Percentiles rank a stretch among this genome's conserved stretches.
Conservation (phyloP, 2,888 invertebrate species). For the Caenorhabditis panamensis region DNA sequence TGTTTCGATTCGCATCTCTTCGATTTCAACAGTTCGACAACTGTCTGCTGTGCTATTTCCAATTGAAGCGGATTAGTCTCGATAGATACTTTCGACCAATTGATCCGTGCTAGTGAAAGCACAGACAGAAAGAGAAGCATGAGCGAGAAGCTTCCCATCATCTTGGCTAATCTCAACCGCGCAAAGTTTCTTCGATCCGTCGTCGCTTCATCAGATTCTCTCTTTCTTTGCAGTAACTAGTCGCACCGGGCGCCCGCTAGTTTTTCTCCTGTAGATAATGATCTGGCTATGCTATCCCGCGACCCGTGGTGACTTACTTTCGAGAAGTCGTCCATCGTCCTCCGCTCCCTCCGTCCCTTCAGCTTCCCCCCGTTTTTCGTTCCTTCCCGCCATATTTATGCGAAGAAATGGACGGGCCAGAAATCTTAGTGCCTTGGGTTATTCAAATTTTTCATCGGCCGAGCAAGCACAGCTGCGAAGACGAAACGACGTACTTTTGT, state of each 20-base stretch:
- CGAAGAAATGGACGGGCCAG: slow-evolving; percentile 20
- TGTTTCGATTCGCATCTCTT: slow-evolving; percentile 34
- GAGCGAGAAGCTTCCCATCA: not conserved
- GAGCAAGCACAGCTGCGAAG: slow-evolving; percentile 51
- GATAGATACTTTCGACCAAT: slow-evolving; percentile 31
- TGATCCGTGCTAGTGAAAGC: slow-evolving; percentile 12
- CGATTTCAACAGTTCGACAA: slow-evolving; percentile 36
- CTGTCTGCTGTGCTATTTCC: slow-evolving; percentile 36
- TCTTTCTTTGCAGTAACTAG: slow-evolving; percentile 47
- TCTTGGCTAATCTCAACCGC: slow-evolving; percentile 41
- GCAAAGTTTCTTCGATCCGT: slow-evolving; percentile 35
- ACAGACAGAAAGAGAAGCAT: slow-evolving; percentile 18
- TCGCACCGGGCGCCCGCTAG: slow-evolving; percentile 15
- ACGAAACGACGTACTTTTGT: slow-evolving; percentile 58
- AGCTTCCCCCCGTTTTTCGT: not conserved
- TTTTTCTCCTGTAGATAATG: slow-evolving; percentile 52
- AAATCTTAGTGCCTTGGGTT: slow-evolving; percentile 30
- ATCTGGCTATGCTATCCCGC: slow-evolving; percentile 59
- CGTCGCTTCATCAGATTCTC: slow-evolving; percentile 26
- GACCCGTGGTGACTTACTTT: slow-evolving; percentile 58
- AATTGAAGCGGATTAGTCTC: slow-evolving; percentile 26
- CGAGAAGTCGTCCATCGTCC: slow-evolving; percentile 39
- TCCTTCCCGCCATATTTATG: slow-evolving; percentile 21
- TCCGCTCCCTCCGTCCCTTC: slow-evolving; percentile 10
- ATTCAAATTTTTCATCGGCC: slow-evolving; percentile 56